Evolutionary conservation across 2,888 invertebrate genomes (phyloP).

Genomic region (Synergus gifuensis): DNA sequence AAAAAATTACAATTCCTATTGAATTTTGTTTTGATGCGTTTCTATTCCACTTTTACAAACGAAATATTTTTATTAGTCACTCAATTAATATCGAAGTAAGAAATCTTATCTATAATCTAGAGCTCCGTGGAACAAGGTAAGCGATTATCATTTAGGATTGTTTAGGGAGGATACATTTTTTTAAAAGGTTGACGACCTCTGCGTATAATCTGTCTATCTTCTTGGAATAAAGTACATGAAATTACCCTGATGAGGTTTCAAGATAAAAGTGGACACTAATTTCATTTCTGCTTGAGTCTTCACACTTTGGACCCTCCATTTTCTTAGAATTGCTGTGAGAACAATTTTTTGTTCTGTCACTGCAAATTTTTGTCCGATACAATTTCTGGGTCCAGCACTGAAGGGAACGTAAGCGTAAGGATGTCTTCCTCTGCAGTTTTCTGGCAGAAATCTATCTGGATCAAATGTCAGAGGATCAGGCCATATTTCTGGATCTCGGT

Average conservation of each 20-base stretch:
- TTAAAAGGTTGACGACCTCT: too few relatives aligned
- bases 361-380: conserved; percentile 69
- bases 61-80: too few relatives aligned
- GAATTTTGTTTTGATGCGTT: too few relatives aligned
- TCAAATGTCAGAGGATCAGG: conserved; percentile 78
- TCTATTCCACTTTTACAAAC: too few relatives aligned
- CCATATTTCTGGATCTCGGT: conserved; percentile 78
- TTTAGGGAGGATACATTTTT: too few relatives aligned
- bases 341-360: conserved; percentile 63
- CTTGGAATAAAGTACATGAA: conserved; percentile 51
- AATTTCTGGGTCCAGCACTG: conserved; percentile 71
- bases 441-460: conserved; percentile 77
- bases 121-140: too few relatives aligned
- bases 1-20: too few relatives aligned
- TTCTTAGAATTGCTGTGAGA: conserved; percentile 60
- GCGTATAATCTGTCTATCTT: too few relatives aligned
- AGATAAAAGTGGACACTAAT: conserved; percentile 55
- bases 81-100: too few relatives aligned
- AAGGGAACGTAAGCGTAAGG: conserved; percentile 71
- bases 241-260: conserved; percentile 59
- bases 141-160: too few relatives aligned
- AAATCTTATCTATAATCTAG: too few relatives aligned
- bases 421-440: conserved; percentile 67
- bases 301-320: conserved; percentile 64
- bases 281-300: conserved; percentile 58